Percentiles rank a stretch among this genome's conserved stretches.
These are phyloP conservation scores for Petrocephalus schoutedeni DNA, from an alignment of 2,797 vertebrate species.

Conservation along the genomic window DNA sequence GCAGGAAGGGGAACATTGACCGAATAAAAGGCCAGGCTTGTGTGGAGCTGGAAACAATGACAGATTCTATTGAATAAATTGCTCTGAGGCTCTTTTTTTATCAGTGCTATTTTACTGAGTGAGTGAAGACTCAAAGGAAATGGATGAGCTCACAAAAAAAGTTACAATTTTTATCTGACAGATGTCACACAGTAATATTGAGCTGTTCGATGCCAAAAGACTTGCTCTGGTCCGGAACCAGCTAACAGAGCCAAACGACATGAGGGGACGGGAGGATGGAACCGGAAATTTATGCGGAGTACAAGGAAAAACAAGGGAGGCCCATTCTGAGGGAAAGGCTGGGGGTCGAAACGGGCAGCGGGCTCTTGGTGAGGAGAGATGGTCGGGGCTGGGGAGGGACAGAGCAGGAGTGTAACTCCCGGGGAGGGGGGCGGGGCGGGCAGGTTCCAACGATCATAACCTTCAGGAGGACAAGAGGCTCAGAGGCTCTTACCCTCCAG, in stretches of 20 bases:
- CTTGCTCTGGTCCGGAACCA: background rate
- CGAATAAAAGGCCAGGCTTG: background rate
- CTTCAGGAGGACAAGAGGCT: background rate
- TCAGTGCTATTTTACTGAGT: background rate
- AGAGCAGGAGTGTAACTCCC: background rate
- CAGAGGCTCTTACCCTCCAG: background rate
- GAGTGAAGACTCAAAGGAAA: background rate
- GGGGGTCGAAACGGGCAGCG: background rate
- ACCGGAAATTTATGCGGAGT: background rate
- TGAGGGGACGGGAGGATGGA: background rate
- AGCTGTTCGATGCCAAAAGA: background rate
- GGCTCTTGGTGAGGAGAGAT: background rate
- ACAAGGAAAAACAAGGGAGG: background rate
- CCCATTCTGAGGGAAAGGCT: background rate
- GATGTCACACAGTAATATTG: background rate
- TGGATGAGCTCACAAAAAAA: background rate
- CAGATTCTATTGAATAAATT: background rate
- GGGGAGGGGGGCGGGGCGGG: too few species aligned
- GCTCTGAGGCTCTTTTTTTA: background rate
- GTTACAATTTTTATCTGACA: background rate
- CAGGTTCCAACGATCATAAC: background rate
- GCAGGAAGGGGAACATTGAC: background rate
- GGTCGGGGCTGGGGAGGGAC: background rate
- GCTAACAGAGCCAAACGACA: background rate
- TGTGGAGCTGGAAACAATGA: background rate